phyloP scores from a whole-genome alignment of 2,113 vertebrate species.

The Atherinomorus stipes region DNA sequence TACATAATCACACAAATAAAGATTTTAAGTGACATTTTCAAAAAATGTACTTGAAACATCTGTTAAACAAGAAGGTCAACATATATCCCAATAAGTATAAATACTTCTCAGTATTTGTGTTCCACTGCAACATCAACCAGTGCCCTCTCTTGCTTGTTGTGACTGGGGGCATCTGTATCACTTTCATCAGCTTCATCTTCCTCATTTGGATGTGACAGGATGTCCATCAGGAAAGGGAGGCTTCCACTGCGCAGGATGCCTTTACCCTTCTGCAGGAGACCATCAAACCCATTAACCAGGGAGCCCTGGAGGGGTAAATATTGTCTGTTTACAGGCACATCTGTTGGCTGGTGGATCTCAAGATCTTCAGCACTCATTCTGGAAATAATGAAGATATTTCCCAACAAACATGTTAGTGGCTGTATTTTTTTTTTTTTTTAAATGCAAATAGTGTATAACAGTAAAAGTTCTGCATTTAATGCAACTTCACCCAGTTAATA shows the following conservation, averaged over 20 bases:
- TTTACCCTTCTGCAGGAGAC: slow-evolving; percentile 39
- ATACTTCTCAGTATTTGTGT: not conserved
- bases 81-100: not conserved
- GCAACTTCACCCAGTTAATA: too few species aligned
- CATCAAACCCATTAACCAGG: slow-evolving; percentile 19
- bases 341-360: slow-evolving; percentile 54
- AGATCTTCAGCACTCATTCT: slow-evolving; percentile 76
- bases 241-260: slow-evolving; percentile 47
- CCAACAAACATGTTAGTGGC: too few species aligned
- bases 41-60: not conserved
- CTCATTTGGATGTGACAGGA: slow-evolving; percentile 8
- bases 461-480: too few species aligned
- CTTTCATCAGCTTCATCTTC: slow-evolving; percentile 20
- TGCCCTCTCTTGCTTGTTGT: slow-evolving; percentile 24
- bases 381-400: slow-evolving; percentile 9
- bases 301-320: slow-evolving; percentile 30
- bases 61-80: rapidly evolving
- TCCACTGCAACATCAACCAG: slow-evolving; percentile 34
- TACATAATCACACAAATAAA: too few species aligned
- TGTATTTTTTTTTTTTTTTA: too few species aligned
- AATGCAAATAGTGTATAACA: too few species aligned
- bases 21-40: too few species aligned
- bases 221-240: slow-evolving; percentile 54
- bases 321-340: slow-evolving; percentile 23
- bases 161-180: not conserved